Evolutionary conservation across 2,888 invertebrate genomes (phyloP).

Genomic region (Drosophila stalkeri): DNA sequence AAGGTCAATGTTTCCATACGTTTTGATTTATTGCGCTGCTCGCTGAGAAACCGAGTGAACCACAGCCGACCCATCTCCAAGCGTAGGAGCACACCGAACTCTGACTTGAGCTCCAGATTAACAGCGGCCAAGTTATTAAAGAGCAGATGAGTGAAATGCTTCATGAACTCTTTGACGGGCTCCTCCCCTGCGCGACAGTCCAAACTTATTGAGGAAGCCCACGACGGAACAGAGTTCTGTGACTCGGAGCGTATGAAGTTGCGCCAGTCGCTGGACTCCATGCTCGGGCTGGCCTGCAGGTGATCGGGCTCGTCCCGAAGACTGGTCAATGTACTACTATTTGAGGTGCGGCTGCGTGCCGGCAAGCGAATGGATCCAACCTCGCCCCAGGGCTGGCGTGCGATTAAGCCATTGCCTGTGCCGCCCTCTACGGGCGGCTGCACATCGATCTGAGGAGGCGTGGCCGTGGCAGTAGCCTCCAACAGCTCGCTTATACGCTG

Average conservation of each 20-base stretch:
- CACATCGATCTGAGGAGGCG: constrained; percentile 82
- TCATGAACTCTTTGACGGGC: constrained; percentile 88
- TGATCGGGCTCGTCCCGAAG: constrained; percentile 87
- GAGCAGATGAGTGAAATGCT: constrained; percentile 88
- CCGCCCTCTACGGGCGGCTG: constrained; percentile 78
- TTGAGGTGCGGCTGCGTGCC: constrained; percentile 82
- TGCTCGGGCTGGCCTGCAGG: constrained; percentile 86
- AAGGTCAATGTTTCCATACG: constrained; percentile 89
- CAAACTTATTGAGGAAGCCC: constrained; percentile 88
- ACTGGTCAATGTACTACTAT: constrained; percentile 87
- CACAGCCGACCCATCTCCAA: constrained; percentile 88
- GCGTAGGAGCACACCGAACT: constrained; percentile 88
- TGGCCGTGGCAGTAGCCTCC: constrained; percentile 49
- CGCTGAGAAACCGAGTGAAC: constrained; percentile 89
- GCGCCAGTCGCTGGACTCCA: constrained; percentile 86
- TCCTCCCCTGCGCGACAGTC: constrained; percentile 87
- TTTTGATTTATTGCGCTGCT: constrained; percentile 88
- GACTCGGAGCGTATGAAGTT: constrained; percentile 86
- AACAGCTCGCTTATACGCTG: constrained; percentile 77
- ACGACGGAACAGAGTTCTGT: constrained; percentile 88
- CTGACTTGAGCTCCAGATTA: constrained; percentile 88
- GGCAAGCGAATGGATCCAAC: constrained; percentile 72
- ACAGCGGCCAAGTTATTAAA: constrained; percentile 87
- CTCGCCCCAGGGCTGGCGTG: constrained; percentile 52
- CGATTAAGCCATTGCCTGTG: constrained; percentile 2